Evolutionary conservation across 2,888 invertebrate species (phyloP).

Genomic region (Tryphoninae sp.): DNA sequence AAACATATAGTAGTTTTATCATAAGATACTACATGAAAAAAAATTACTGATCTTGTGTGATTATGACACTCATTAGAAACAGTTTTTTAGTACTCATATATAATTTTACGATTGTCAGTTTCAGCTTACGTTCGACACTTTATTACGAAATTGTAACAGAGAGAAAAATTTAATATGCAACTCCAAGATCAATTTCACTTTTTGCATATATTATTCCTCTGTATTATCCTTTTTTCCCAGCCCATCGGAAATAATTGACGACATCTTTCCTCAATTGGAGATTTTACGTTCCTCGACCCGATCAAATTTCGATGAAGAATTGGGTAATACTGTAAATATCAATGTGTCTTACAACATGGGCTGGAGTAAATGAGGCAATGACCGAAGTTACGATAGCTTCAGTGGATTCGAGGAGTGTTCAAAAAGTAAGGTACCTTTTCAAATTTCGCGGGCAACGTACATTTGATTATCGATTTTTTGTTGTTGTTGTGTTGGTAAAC

Average conservation of each 20-base stretch:
- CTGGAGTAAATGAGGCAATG: constrained; percentile 44
- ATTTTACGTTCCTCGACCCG: neutral
- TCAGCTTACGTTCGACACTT: too few relatives aligned
- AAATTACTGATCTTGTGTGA: too few relatives aligned
- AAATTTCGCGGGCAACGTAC: too few relatives aligned
- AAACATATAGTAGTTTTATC: too few relatives aligned
- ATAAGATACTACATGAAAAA: too few relatives aligned
- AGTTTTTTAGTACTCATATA: too few relatives aligned
- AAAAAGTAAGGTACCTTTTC: too few relatives aligned
- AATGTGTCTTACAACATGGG: constrained; percentile 52
- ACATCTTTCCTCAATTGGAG: constrained; percentile 1
- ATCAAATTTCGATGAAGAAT: constrained; percentile 29
- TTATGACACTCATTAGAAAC: too few relatives aligned
- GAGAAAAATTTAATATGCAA: neutral
- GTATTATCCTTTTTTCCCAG: constrained; percentile 4
- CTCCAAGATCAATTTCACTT: neutral
- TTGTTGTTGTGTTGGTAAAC: too few relatives aligned
- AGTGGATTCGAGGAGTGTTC: constrained; percentile 37
- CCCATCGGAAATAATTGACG: constrained; percentile 9
- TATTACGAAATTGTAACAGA: neutral
- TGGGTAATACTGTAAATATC: constrained; percentile 30
- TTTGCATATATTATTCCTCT: neutral
- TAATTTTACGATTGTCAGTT: too few relatives aligned
- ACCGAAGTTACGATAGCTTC: constrained; percentile 59
- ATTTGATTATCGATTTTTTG: too few relatives aligned